A percentile compares a stretch with the other conserved stretches of the same genome.
Evolutionary conservation across 92 coral and sea anemone species (phyloP).

Genomic region (Epizoanthus ramosus): DNA sequence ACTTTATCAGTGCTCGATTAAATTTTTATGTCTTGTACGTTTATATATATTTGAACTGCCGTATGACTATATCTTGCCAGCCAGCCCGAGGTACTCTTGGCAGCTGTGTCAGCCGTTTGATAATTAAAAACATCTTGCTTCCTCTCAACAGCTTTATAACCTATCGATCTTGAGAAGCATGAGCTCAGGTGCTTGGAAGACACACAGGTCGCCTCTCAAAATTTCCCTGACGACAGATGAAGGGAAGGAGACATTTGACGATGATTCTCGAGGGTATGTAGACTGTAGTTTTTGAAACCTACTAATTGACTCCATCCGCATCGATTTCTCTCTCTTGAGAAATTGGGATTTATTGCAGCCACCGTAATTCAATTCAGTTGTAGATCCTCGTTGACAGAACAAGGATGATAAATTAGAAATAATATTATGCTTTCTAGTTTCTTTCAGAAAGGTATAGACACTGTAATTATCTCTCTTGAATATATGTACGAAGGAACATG

Average conservation of each 20-base stretch:
- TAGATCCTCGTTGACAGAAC: neutral
- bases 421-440: neutral
- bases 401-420: neutral
- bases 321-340: neutral
- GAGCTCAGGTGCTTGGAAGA: constrained; percentile 67
- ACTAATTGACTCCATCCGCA: neutral
- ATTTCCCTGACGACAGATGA: constrained; percentile 87
- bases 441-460: neutral
- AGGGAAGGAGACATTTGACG: constrained; percentile 61
- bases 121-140: constrained; percentile 1
- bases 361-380: neutral
- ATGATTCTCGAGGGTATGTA: constrained; percentile 26
- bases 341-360: neutral
- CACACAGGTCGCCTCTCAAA: constrained; percentile 68
- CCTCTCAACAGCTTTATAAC: constrained; percentile 57
- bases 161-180: constrained; percentile 73
- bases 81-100: neutral
- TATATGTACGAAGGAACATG: neutral
- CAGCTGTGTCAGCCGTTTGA: neutral
- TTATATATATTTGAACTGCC: neutral
- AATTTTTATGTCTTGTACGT: constrained; percentile 13
- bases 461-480: neutral
- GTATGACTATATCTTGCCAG: neutral
- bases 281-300: neutral
- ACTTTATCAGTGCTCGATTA: neutral